These are phyloP conservation scores for Cyprinodon tularosa DNA, from an alignment of 2,113 vertebrate genomes.

Conservation along the genomic window DNA sequence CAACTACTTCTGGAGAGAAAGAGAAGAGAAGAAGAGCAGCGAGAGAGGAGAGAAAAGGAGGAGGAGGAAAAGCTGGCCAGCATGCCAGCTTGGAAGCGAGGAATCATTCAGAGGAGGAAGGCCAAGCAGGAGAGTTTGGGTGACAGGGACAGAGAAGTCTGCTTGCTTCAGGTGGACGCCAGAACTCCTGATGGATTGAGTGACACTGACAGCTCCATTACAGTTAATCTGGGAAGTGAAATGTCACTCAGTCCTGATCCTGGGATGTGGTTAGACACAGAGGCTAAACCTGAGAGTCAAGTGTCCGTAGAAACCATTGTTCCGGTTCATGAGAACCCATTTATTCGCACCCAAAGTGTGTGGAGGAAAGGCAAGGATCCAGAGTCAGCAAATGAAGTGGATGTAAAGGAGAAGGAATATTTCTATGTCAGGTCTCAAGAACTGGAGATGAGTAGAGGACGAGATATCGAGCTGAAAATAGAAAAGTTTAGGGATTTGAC, in stretches of 20 bases:
- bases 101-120: slow-evolving; percentile 85
- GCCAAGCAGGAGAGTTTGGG: slow-evolving; percentile 79
- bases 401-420: slow-evolving; percentile 54
- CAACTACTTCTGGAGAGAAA: slow-evolving; percentile 86
- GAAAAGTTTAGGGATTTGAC: slow-evolving; percentile 65
- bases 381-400: slow-evolving; percentile 41
- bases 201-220: slow-evolving; percentile 56
- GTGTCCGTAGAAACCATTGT: slow-evolving; percentile 82
- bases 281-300: slow-evolving; percentile 51
- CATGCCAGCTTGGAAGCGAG: slow-evolving; percentile 90
- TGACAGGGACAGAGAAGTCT: slow-evolving; percentile 58
- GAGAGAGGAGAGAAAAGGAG: slow-evolving; percentile 81
- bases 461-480: slow-evolving; percentile 57
- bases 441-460: slow-evolving; percentile 56
- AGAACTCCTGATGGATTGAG: slow-evolving; percentile 47
- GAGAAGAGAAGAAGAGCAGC: slow-evolving; percentile 84
- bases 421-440: slow-evolving; percentile 54
- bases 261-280: slow-evolving; percentile 55
- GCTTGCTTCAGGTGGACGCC: slow-evolving; percentile 49
- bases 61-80: slow-evolving; percentile 84
- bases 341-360: slow-evolving; percentile 80
- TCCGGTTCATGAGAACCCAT: slow-evolving; percentile 85
- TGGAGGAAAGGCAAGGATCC: slow-evolving; percentile 62
- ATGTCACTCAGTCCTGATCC: slow-evolving; percentile 54
- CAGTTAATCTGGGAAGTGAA: slow-evolving; percentile 49